Conservation (phyloP, 2,113 vertebrate genomes). For the Tachysurus fulvidraco region DNA sequence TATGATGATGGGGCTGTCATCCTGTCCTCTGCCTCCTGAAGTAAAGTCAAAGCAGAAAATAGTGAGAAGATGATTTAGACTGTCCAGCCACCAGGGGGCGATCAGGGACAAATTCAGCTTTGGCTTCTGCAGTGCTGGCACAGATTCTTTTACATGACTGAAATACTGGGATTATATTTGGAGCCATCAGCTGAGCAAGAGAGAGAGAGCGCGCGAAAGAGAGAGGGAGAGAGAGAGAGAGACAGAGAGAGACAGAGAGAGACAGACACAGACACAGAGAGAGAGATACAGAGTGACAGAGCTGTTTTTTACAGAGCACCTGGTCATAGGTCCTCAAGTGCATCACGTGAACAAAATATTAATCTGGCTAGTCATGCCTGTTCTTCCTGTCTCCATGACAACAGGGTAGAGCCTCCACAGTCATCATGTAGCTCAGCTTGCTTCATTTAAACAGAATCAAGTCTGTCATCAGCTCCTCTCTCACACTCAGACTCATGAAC, state of each 20-base stretch:
- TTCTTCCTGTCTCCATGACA: constrained; percentile 53
- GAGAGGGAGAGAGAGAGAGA: constrained; percentile 9
- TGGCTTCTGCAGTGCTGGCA: background rate
- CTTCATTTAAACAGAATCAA: constrained; percentile 16
- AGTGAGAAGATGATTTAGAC: background rate
- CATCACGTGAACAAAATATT: constrained; percentile 52
- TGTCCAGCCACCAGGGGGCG: constrained; percentile 34
- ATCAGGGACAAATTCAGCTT: background rate
- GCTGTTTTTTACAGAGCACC: no score
- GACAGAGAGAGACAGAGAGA: background rate
- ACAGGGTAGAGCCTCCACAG: constrained; percentile 32
- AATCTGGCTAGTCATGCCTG: constrained; percentile 50
- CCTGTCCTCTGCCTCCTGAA: constrained; percentile 87
- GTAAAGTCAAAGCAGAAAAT: constrained; percentile 36
- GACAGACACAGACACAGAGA: background rate
- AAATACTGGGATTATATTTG: background rate
- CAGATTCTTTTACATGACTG: constrained; percentile 15
- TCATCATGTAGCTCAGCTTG: constrained; percentile 5
- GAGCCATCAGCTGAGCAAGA: background rate
- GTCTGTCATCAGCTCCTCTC: constrained; percentile 12
- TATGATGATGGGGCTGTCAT: constrained; percentile 92
- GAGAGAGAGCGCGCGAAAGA: background rate
- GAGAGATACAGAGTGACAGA: background rate
- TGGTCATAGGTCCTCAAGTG: background rate
- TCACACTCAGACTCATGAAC: background rate